phyloP scores from a whole-genome alignment of 2,113 vertebrate species.

The Eonycteris spelaea region DNA sequence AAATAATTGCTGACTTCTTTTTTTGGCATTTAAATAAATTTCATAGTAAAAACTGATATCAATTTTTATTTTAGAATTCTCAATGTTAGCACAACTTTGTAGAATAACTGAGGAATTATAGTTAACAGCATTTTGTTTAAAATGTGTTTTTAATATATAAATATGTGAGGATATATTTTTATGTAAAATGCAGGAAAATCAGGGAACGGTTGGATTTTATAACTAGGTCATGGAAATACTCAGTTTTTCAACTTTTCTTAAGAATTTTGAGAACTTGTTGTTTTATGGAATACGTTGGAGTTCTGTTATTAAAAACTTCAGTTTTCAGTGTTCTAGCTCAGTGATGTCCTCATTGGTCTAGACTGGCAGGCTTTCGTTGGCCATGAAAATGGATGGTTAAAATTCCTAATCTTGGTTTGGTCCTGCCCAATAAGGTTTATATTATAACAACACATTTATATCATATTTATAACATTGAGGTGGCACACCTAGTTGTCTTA shows the following conservation, averaged over 20 bases:
- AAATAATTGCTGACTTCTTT: background rate
- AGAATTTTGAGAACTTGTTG: background rate
- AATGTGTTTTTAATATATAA: background rate
- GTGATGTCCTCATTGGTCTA: fast-evolving
- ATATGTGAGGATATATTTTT: background rate
- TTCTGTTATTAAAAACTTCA: background rate
- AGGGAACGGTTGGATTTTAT: background rate
- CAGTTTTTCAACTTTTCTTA: background rate
- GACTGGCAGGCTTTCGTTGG: background rate
- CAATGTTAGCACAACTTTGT: background rate
- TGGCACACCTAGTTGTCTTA: background rate
- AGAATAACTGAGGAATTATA: background rate
- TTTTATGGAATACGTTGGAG: background rate
- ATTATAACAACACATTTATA: background rate
- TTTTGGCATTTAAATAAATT: background rate
- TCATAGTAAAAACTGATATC: background rate
- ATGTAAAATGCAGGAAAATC: background rate
- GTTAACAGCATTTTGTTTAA: background rate
- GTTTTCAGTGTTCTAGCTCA: background rate
- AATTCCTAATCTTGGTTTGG: too few species aligned
- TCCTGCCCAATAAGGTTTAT: background rate
- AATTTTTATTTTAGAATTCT: background rate
- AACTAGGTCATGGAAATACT: background rate
- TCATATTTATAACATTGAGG: background rate
- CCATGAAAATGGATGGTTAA: background rate